Base-by-base conservation (phyloP, 2,113 vertebrate species). In the Loxodonta africana region DNA sequence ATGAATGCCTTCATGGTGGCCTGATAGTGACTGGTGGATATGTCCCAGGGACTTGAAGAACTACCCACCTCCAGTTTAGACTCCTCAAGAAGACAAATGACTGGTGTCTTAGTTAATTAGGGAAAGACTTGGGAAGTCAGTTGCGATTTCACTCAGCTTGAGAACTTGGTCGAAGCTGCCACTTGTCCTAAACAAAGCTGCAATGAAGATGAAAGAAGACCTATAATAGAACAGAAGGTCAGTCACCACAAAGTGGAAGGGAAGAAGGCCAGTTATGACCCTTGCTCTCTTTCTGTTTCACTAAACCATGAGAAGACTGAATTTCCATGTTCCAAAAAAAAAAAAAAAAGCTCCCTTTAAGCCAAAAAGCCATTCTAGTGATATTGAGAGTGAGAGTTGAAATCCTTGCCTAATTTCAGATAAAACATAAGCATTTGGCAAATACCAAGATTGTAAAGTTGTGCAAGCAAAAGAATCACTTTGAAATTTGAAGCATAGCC, bases 391-490 rank as follows among this genome's bases (percentile, higher is more conserved):
- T 60, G 97, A 81, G 30, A 63, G 63, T 85, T 94, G 30, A 97
- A 97, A 91, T 74, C 85, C 95, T 97, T 84, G 78, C 93, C 95
- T 94, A 94, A 97, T 97, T 97, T 98, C 95, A 96, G 91, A 97
- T 97, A 83, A 97, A 98, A 97, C 95, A 73, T 88, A 82, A 97
- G 94, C 93, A n/a, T 95, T 97, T 96, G 94, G 92, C 97, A 48
- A 97, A 97, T 96, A 94, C 86, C 57, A 80, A 88, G 95, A 95
- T 86, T 90, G 23, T 91, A 97, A 97, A 97, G 87, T 94, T 97
- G 71, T 96, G 60, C 95, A 83, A 96, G 97, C 96, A 93, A 81
- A 97, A 76, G 94, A 95, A 96, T 95, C 95, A 94, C 96, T 97
- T 97, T 95, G 92, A 96, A 97, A 98, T 97, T 6, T 89, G 96